Percentiles rank a stretch among this genome's conserved stretches.
Evolutionary conservation across 2,113 vertebrate species (phyloP).

Genomic region (Myotis yumanensis): DNA sequence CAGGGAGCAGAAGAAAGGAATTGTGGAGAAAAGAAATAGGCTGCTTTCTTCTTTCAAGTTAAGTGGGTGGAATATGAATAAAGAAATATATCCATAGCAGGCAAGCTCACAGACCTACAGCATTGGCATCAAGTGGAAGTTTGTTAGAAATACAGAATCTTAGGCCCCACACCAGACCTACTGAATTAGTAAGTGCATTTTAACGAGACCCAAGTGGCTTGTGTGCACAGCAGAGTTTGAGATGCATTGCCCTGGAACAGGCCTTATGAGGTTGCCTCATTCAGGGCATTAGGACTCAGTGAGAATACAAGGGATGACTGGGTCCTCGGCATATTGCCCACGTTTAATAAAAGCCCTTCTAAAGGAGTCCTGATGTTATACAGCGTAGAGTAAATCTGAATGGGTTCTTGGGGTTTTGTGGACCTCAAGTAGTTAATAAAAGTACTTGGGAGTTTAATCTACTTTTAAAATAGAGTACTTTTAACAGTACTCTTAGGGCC

Average conservation of each 20-base stretch:
- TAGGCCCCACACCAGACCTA: not conserved
- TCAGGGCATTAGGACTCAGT: not conserved
- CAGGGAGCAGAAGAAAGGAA: constrained; percentile 72
- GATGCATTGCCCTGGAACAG: not conserved
- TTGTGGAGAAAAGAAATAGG: constrained; percentile 75
- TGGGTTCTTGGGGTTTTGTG: not conserved
- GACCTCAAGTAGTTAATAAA: constrained; percentile 42
- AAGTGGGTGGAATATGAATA: constrained; percentile 73
- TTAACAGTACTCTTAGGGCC: not conserved
- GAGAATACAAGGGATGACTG: not conserved
- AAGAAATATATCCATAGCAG: constrained; percentile 60
- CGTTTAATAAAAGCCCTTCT: not conserved
- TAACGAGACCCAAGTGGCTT: not conserved
- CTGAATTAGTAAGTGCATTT: constrained; percentile 8
- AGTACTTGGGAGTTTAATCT: not conserved
- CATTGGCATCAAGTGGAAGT: not conserved
- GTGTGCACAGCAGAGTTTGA: not conserved
- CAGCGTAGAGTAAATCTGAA: not conserved
- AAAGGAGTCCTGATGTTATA: not conserved
- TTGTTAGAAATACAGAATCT: not conserved
- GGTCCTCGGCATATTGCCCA: not conserved
- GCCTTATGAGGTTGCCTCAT: not conserved
- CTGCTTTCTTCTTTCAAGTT: constrained; percentile 75
- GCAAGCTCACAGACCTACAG: constrained; percentile 56
- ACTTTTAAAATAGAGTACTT: constrained; percentile 38